Percentiles rank a stretch among this genome's conserved stretches.
phyloP scores from a whole-genome alignment of 2,113 vertebrate genomes.

The Porphyrio hochstetteri region DNA sequence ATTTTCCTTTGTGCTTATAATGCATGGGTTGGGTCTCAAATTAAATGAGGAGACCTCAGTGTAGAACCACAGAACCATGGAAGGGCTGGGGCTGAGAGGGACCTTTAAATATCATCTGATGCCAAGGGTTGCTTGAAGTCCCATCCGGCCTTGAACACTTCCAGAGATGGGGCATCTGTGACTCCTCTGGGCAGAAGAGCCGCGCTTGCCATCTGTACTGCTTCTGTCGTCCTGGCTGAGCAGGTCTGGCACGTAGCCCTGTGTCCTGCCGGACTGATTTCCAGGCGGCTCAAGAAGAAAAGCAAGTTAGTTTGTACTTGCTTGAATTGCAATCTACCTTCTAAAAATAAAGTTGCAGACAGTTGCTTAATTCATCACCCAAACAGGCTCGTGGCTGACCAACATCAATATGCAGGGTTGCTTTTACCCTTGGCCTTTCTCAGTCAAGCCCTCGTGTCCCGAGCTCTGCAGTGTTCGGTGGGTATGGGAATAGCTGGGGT shows the following conservation, averaged over 20 bases:
- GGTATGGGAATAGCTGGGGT: not conserved
- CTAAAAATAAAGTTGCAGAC: constrained; percentile 7
- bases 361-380: not conserved
- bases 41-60: not conserved
- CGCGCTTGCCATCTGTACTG: not conserved
- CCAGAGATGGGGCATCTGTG: not conserved
- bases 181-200: not conserved
- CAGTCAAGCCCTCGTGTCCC: not conserved
- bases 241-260: fast-evolving
- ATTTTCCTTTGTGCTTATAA: not conserved
- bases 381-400: not conserved
- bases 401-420: not conserved
- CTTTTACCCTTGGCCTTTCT: not conserved
- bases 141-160: not conserved
- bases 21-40: not conserved
- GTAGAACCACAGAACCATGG: not conserved
- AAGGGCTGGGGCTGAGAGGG: not conserved
- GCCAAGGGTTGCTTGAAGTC: not conserved
- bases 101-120: not conserved
- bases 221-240: not conserved
- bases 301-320: not conserved
- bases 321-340: not conserved
- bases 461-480: fast-evolving
- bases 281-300: not conserved
- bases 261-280: not conserved